Evolutionary conservation across 2,888 invertebrate species (phyloP).

Genomic region (Drosophila peninsularis): DNA sequence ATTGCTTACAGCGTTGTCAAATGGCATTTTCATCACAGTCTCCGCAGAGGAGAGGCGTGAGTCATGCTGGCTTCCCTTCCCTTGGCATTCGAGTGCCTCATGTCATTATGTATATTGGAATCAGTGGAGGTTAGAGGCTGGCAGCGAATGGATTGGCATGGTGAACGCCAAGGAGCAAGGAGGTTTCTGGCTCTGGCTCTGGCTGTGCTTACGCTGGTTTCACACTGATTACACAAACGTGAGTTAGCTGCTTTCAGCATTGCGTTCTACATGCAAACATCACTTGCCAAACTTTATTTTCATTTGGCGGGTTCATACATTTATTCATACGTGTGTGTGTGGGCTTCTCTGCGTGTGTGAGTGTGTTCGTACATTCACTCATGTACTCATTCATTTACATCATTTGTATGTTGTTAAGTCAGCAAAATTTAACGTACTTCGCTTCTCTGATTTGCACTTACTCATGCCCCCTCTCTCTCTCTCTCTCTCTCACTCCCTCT

Average conservation of each 20-base stretch:
- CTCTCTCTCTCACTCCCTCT: background rate
- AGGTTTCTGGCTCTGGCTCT: conserved; percentile 28
- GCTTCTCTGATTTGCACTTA: conserved; percentile 70
- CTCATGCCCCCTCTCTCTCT: conserved; percentile 29
- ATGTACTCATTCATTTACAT: conserved; percentile 78
- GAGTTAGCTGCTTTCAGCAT: conserved; percentile 80
- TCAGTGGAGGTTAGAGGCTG: conserved; percentile 16
- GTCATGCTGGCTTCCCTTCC: conserved; percentile 12
- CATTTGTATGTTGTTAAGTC: conserved; percentile 81
- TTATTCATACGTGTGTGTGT: conserved; percentile 64
- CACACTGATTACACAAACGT: conserved; percentile 82
- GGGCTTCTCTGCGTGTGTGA: background rate
- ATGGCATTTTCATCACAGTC: conserved; percentile 71
- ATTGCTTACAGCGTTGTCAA: conserved; percentile 75
- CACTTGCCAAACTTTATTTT: conserved; percentile 47
- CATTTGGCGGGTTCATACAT: conserved; percentile 62
- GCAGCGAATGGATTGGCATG: background rate
- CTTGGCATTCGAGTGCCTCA: conserved; percentile 54
- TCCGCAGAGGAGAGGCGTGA: conserved; percentile 3
- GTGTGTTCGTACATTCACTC: conserved; percentile 56
- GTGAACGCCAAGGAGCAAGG: background rate
- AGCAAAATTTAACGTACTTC: conserved; percentile 75
- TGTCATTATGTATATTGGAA: conserved; percentile 78
- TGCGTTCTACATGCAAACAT: conserved; percentile 79
- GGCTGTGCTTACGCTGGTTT: conserved; percentile 62